Evolutionary conservation across 2,888 invertebrate genomes (phyloP).

Genomic region (Scrobipalpa atriplicella): DNA sequence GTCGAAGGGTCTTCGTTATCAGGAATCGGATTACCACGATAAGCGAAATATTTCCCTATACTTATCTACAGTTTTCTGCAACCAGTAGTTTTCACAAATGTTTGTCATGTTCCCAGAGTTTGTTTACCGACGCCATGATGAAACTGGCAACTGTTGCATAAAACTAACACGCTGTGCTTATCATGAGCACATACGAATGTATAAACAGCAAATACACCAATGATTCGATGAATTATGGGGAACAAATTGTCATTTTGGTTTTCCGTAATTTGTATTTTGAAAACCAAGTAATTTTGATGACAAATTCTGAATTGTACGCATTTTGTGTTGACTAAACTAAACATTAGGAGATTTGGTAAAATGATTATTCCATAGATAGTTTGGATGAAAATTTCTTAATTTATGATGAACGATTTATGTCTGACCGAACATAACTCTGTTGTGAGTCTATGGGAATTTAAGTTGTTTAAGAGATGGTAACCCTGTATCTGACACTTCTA

Average conservation of each 20-base stretch:
- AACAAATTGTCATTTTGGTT: background rate
- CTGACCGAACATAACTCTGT: too few species aligned
- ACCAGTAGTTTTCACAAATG: slow-evolving; percentile 41
- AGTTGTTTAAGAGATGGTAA: too few species aligned
- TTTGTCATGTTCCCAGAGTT: slow-evolving; percentile 41
- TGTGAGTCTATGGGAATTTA: too few species aligned
- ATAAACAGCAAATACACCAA: background rate
- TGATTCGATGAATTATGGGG: background rate
- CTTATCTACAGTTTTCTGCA: background rate
- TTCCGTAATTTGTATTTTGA: background rate
- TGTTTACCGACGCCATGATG: slow-evolving; percentile 32
- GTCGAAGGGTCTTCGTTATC: background rate
- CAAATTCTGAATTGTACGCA: slow-evolving; percentile 1
- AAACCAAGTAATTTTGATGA: slow-evolving; percentile 12
- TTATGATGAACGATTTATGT: too few species aligned
- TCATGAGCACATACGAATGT: background rate
- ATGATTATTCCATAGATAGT: background rate
- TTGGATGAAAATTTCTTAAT: too few species aligned
- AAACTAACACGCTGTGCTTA: slow-evolving; percentile 2
- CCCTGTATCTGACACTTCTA: too few species aligned
- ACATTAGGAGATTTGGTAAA: background rate
- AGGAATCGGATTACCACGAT: background rate
- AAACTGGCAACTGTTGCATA: slow-evolving; percentile 27
- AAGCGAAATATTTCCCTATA: background rate
- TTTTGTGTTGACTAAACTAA: background rate